Percentiles rank a stretch among this genome's conserved stretches.
phyloP scores from a whole-genome alignment of 2,888 invertebrate species.

The Galerucella pusilla region DNA sequence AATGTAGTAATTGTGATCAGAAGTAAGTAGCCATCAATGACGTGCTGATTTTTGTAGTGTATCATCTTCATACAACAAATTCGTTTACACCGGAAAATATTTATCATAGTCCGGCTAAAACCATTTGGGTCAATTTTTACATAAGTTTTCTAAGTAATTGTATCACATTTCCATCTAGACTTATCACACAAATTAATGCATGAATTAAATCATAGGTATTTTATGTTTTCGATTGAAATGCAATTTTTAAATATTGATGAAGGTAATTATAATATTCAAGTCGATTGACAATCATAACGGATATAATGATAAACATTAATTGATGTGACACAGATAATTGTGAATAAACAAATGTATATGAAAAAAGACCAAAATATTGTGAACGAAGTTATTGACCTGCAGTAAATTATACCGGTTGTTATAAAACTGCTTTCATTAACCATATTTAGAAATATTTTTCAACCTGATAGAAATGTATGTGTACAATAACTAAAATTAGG shows the following conservation, averaged over 20 bases:
- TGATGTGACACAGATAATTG: slow-evolving; percentile 5
- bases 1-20: too few relatives aligned
- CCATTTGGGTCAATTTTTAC: slow-evolving; percentile 16
- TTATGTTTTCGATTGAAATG: slow-evolving; percentile 2
- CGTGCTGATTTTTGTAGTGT: not conserved
- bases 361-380: not conserved
- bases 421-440: too few relatives aligned
- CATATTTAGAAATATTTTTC: too few relatives aligned
- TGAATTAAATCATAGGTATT: not conserved
- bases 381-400: slow-evolving; percentile 1
- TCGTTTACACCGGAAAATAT: slow-evolving; percentile 23
- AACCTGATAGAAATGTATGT: too few relatives aligned
- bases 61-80: not conserved
- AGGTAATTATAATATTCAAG: slow-evolving; percentile 3
- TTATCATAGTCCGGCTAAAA: slow-evolving; percentile 24
- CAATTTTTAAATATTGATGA: slow-evolving; percentile 4
- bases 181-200: not conserved
- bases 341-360: not conserved
- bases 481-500: too few relatives aligned
- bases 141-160: slow-evolving; percentile 22
- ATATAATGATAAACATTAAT: slow-evolving; percentile 1
- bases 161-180: not conserved
- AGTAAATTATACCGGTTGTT: not conserved
- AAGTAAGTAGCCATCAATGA: not conserved
- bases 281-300: slow-evolving; percentile 10